These are phyloP conservation scores for Microhierax caerulescens DNA, from an alignment of 2,797 vertebrate species.

Conservation along the genomic window DNA sequence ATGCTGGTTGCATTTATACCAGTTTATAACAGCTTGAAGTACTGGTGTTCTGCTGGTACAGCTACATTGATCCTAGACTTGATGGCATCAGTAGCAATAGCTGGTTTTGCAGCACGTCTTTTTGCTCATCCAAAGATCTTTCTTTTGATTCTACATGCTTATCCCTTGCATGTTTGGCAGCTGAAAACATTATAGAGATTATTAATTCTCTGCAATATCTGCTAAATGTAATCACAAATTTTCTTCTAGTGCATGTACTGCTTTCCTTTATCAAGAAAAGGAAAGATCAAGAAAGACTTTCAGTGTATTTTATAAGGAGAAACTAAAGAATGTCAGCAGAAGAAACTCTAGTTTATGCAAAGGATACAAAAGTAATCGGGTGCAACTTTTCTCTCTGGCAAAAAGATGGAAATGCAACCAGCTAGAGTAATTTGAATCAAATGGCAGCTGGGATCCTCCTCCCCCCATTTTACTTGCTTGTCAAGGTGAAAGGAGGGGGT, in stretches of 20 bases:
- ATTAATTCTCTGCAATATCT: background rate
- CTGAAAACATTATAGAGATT: background rate
- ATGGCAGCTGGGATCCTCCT: background rate
- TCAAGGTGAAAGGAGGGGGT: background rate
- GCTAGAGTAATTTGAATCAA: background rate
- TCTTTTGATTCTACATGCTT: background rate
- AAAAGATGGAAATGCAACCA: background rate
- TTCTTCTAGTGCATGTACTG: background rate
- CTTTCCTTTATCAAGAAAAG: background rate
- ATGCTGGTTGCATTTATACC: background rate
- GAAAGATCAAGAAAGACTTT: background rate
- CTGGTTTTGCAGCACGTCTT: background rate
- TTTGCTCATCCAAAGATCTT: background rate
- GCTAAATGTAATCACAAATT: background rate
- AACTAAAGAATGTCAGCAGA: background rate
- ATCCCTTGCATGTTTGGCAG: background rate
- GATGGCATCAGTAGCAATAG: background rate
- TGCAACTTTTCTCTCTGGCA: background rate
- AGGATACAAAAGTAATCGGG: background rate
- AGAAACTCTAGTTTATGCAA: background rate
- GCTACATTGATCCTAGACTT: background rate
- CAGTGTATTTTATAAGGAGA: background rate
- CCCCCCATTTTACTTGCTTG: fast-evolving
- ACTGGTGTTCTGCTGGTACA: background rate
- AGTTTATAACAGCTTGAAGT: background rate